Conservation (phyloP, 2,888 invertebrate genomes). For the Tipula confusa region DNA sequence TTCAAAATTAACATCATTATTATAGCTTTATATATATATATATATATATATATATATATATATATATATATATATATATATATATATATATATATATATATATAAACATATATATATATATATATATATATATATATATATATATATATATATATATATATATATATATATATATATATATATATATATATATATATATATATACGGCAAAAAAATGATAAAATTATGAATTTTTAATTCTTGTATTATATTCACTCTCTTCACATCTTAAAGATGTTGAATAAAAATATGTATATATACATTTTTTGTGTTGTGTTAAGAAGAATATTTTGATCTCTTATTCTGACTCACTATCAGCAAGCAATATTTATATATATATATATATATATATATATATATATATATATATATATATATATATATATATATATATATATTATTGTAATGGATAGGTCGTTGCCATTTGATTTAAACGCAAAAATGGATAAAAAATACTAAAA, state of each 20-base stretch:
- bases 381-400: no score
- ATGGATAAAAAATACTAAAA: neutral
- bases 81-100: no score
- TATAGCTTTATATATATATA: neutral
- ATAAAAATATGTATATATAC: neutral
- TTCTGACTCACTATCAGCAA: slow-evolving; percentile 20
- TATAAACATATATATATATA: no score
- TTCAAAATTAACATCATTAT: slow-evolving; percentile 13
- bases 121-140: no score
- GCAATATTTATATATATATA: neutral
- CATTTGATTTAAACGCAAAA: neutral
- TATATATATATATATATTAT: no score
- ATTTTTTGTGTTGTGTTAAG: neutral
- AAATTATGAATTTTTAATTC: slow-evolving; percentile 20
- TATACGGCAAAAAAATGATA: neutral
- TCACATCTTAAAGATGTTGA: neutral
- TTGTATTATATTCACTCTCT: neutral
- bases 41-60: neutral
- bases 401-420: no score
- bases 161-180: no score
- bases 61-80: no score
- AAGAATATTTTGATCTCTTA: slow-evolving; percentile 1
- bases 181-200: neutral
- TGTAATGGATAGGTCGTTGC: slow-evolving; percentile 20
- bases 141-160: no score